phyloP scores from a whole-genome alignment of 2,113 vertebrate species.

The Argyrosomus japonicus region DNA sequence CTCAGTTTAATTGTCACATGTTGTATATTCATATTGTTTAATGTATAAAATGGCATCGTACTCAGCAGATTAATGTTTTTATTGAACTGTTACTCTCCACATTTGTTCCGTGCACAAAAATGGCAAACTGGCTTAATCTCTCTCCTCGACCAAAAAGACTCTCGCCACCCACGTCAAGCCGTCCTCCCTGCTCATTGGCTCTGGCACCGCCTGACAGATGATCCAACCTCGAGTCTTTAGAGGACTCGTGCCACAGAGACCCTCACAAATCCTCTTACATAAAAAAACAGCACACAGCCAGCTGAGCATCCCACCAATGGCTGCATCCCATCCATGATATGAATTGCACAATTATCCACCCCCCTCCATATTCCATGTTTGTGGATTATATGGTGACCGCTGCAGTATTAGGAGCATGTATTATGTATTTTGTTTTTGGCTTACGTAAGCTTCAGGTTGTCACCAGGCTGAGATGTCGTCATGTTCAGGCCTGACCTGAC shows the following conservation, averaged over 20 bases:
- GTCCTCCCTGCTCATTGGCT: conserved; percentile 42
- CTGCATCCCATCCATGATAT: conserved; percentile 38
- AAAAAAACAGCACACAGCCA: conserved; percentile 49
- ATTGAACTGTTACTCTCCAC: background rate
- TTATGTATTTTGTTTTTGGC: conserved; percentile 53
- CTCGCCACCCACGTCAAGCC: background rate
- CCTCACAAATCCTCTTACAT: conserved; percentile 75
- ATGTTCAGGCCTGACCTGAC: conserved; percentile 11
- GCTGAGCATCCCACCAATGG: conserved; percentile 46
- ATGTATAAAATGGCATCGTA: too few relatives aligned
- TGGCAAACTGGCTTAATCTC: conserved; percentile 34
- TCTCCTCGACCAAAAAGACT: background rate
- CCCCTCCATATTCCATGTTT: conserved; percentile 62
- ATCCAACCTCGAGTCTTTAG: conserved; percentile 30
- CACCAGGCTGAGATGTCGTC: background rate
- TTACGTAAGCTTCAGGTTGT: conserved; percentile 55
- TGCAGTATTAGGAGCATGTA: conserved; percentile 53
- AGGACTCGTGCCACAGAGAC: conserved; percentile 46
- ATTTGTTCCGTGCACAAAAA: background rate
- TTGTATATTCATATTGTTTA: too few relatives aligned
- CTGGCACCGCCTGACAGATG: conserved; percentile 25
- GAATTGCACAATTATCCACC: conserved; percentile 50
- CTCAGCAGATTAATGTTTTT: background rate
- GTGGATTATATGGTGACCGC: conserved; percentile 59
- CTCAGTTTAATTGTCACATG: too few relatives aligned